Evolutionary conservation across 2,113 vertebrate species (phyloP).

Genomic region (Prinia subflava): DNA sequence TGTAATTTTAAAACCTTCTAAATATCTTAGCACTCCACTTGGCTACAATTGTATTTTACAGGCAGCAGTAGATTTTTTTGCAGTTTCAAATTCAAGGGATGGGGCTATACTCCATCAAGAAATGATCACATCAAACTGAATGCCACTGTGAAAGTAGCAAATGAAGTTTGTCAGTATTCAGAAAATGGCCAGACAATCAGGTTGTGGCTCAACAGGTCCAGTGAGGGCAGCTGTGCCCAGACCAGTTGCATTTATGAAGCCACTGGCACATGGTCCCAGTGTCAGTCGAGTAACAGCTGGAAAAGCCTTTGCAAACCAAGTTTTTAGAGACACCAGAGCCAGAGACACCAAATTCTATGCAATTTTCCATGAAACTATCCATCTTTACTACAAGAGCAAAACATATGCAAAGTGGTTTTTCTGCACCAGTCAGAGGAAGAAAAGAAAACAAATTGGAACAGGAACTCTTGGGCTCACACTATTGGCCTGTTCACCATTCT

Average conservation of each 20-base stretch:
- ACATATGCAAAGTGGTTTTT: background rate
- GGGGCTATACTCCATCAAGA: background rate
- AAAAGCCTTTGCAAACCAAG: background rate
- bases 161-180: background rate
- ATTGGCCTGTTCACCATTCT: background rate
- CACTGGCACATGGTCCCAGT: background rate
- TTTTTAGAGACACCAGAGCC: background rate
- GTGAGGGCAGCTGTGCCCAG: background rate
- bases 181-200: background rate
- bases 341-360: background rate
- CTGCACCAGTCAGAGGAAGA: background rate
- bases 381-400: background rate
- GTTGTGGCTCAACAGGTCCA: background rate
- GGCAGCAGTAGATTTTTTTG: background rate
- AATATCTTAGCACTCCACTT: conserved; percentile 51
- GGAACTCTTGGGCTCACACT: background rate
- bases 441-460: background rate
- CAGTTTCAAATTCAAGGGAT: background rate
- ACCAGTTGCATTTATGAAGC: background rate
- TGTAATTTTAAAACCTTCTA: conserved; percentile 55
- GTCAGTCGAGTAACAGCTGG: background rate
- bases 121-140: background rate
- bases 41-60: conserved; percentile 47
- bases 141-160: background rate
- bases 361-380: background rate